Percentiles rank a stretch among this genome's conserved stretches.
Evolutionary conservation across 2,113 vertebrate species (phyloP).

Genomic region (Strix aluco): DNA sequence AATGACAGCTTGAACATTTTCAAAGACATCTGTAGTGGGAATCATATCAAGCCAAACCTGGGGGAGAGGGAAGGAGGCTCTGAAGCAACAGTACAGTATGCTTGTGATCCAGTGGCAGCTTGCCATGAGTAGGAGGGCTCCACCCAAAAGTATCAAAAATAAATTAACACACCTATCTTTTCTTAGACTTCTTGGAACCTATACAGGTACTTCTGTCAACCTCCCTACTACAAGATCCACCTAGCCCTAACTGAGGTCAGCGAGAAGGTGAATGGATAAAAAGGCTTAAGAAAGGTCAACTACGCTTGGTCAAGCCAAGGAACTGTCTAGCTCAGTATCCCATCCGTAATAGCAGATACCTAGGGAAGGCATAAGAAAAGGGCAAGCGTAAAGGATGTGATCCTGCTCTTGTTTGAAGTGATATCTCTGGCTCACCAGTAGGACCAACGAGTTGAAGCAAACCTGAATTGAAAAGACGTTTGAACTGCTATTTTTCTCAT

Average conservation of each 20-base stretch:
- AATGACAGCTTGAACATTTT: conserved; percentile 32
- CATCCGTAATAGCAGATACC: not conserved
- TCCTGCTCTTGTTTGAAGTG: not conserved
- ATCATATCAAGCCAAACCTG: not conserved
- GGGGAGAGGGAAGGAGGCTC: conserved; percentile 45
- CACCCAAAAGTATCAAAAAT: conserved; percentile 58
- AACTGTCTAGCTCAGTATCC: not conserved
- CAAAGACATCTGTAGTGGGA: conserved; percentile 38
- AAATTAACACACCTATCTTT: conserved; percentile 62
- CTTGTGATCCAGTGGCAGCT: conserved; percentile 33
- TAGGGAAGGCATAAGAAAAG: not conserved
- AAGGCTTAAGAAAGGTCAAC: not conserved
- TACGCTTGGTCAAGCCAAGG: not conserved
- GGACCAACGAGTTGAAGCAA: not conserved
- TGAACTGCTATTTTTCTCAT: not conserved
- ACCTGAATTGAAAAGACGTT: not conserved
- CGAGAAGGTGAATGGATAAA: not conserved
- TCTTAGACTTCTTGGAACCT: conserved; percentile 61
- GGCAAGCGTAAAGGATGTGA: not conserved
- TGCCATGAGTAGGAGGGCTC: conserved; percentile 63
- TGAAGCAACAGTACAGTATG: not conserved
- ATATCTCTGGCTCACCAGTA: not conserved
- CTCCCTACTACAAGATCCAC: not conserved
- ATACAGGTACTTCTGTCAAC: not conserved
- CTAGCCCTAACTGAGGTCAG: not conserved